Base-by-base conservation (phyloP, 2,797 vertebrate species). In the Peromyscus eremicus region DNA sequence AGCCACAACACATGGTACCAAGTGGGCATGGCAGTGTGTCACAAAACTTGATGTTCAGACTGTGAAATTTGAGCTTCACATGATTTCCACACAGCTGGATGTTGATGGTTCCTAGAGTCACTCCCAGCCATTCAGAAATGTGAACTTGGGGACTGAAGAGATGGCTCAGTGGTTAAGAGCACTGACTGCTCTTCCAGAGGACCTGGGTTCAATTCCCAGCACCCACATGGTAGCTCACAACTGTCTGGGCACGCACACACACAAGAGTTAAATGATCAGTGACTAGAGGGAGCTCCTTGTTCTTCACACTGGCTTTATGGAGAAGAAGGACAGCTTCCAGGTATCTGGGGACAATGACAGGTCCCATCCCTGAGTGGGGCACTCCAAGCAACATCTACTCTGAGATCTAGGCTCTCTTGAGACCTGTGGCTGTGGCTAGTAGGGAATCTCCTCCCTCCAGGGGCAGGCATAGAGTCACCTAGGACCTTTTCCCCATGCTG, bases 21-120 rank as follows among this genome's bases (percentile, higher is more conserved):
- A 11, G 3, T 3, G 8, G 9, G 43, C 0, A 0, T 40, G 77
- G 16, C 49, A 0, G 0, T 12, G 49, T 34, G 80, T 71, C 13
- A 27, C 40, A 1, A 19, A 79, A 21, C 81, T 29, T 34, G 29
- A 57, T 12, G 34, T 43, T 27, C 1, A 14, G 62, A 32, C 29
- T 9, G 62, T n/a, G 55, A 71, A 43, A 29, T 46, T 8, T 7
- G 81, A 73, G 43, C n/a, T n/a, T 64, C 64, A 55, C 52, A 25
- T 14, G 32, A 57, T 87, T 43, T 66, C 34, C 43, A 55, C 46
- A 70, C 32, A 52, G 83, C 83, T 86, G 64, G 83, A 16, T n/a
- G 43, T 70, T 1, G 1, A n/a, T 16, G 64, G 83, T 85, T 64
- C 8, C 9, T 25, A 40, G 40, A 89, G 8, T 7, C 3, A 0